Percentiles rank a stretch among this genome's conserved stretches.
Evolutionary conservation across 2,113 vertebrate genomes (phyloP).

Genomic region (Ursus arctos): DNA sequence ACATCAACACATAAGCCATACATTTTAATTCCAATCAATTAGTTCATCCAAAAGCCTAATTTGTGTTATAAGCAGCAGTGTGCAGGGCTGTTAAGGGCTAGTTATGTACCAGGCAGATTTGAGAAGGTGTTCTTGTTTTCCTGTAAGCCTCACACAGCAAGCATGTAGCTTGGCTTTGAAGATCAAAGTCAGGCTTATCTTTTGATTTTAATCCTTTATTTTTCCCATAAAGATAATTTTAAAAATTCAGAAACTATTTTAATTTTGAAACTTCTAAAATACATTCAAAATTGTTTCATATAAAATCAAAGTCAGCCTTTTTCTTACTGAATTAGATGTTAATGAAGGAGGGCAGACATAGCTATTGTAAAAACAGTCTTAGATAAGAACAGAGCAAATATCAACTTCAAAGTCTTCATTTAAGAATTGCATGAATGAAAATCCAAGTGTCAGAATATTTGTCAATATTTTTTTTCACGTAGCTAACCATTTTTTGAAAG

Average conservation of each 20-base stretch:
- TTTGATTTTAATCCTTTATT: slow-evolving; percentile 83
- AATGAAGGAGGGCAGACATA: neutral
- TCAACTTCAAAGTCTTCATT: slow-evolving; percentile 33
- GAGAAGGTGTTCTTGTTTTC: slow-evolving; percentile 69
- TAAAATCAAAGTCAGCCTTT: slow-evolving; percentile 54
- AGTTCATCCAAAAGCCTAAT: slow-evolving; percentile 70
- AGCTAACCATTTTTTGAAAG: neutral
- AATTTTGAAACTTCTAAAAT: slow-evolving; percentile 57
- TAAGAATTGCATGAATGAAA: neutral
- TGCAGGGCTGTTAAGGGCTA: slow-evolving; percentile 70
- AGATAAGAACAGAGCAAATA: slow-evolving; percentile 34
- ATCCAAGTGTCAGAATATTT: neutral
- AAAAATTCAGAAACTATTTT: slow-evolving; percentile 74
- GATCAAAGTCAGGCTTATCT: slow-evolving; percentile 83
- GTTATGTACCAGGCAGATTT: slow-evolving; percentile 73
- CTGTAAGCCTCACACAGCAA: slow-evolving; percentile 73
- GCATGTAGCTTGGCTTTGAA: slow-evolving; percentile 76
- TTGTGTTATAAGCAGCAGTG: slow-evolving; percentile 73
- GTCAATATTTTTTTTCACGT: slow-evolving; percentile 23
- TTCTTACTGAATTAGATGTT: neutral
- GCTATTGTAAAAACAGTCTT: slow-evolving; percentile 34
- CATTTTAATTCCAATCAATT: slow-evolving; percentile 72
- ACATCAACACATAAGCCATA: slow-evolving; percentile 33
- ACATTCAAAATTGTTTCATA: slow-evolving; percentile 10
- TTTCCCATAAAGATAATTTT: slow-evolving; percentile 81